These are phyloP conservation scores for Nannospalax galili DNA, from an alignment of 2,113 vertebrate species.

Conservation along the genomic window DNA sequence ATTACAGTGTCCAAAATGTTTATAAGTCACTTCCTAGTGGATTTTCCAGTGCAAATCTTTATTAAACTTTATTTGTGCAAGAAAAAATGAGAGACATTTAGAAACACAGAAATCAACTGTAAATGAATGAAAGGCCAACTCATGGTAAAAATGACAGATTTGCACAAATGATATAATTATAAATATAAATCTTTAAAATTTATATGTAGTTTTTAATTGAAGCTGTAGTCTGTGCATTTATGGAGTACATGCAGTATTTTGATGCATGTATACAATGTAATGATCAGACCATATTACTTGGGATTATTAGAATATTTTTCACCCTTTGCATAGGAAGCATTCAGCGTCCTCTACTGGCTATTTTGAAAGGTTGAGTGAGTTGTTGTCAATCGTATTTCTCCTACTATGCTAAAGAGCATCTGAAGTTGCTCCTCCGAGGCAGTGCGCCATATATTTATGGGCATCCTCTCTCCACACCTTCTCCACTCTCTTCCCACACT, in stretches of 20 bases:
- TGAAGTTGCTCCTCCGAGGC: neutral
- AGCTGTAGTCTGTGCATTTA: neutral
- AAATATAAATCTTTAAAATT: neutral
- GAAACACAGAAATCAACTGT: neutral
- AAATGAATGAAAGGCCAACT: neutral
- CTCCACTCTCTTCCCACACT: neutral
- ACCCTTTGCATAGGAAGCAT: neutral
- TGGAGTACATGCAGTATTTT: neutral
- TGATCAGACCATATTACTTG: neutral
- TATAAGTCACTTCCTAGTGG: constrained; percentile 30
- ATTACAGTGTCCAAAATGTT: neutral
- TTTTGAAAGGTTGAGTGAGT: neutral
- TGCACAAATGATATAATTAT: constrained; percentile 56
- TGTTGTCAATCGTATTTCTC: neutral
- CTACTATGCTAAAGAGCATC: neutral
- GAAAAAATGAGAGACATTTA: constrained; percentile 54
- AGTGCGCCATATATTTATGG: rapidly evolving
- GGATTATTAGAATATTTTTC: neutral
- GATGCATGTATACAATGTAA: too few relatives aligned
- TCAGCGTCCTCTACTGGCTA: neutral
- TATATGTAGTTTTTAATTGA: neutral
- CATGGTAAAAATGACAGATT: constrained; percentile 21
- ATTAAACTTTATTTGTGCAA: constrained; percentile 62
- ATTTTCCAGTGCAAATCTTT: constrained; percentile 37
- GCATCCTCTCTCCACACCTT: rapidly evolving